A percentile compares a stretch with the other conserved stretches of the same genome.
phyloP scores from a whole-genome alignment of 1,140 invertebrate species.

The Odontomachus brunneus region DNA sequence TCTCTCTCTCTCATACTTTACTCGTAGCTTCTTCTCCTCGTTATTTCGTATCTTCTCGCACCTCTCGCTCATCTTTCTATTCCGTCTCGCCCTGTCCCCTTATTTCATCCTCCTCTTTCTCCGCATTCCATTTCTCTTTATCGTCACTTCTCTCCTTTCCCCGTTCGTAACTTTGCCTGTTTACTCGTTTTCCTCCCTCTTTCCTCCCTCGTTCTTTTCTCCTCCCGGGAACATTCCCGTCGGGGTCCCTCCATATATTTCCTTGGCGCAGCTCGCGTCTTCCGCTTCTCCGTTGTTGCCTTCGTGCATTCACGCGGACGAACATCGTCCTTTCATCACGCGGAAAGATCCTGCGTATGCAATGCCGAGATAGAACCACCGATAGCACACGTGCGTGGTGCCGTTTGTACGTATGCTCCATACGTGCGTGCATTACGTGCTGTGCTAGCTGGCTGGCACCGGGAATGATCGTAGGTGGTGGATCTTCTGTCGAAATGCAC shows the following conservation, averaged over 20 bases:
- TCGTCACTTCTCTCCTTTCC: slow-evolving; percentile 14
- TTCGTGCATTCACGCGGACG: slow-evolving; percentile 10
- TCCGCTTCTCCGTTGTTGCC: background rate
- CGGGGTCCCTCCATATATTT: slow-evolving; percentile 27
- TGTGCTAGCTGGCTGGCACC: background rate
- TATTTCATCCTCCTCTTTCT: slow-evolving; percentile 3
- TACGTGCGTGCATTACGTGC: slow-evolving; percentile 18
- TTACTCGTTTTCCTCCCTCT: background rate
- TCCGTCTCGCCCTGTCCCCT: slow-evolving; percentile 22
- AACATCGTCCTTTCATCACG: slow-evolving; percentile 44
- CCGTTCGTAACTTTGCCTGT: slow-evolving; percentile 30
- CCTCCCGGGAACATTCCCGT: slow-evolving; percentile 38
- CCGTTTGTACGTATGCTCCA: too few species aligned
- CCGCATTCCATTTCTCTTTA: slow-evolving; percentile 32
- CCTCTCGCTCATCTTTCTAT: slow-evolving; percentile 34
- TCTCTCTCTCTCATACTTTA: background rate
- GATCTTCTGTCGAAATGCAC: slow-evolving; percentile 32
- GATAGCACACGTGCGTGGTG: slow-evolving; percentile 56
- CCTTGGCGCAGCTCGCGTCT: slow-evolving; percentile 29
- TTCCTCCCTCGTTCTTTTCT: background rate
- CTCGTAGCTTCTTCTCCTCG: too few species aligned
- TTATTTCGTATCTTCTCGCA: background rate
- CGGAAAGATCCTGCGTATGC: slow-evolving; percentile 29
- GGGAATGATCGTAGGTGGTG: slow-evolving; percentile 37
- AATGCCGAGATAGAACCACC: slow-evolving; percentile 60